Conservation (phyloP, 2,113 vertebrate species). For the Notarius quadriscutis region DNA sequence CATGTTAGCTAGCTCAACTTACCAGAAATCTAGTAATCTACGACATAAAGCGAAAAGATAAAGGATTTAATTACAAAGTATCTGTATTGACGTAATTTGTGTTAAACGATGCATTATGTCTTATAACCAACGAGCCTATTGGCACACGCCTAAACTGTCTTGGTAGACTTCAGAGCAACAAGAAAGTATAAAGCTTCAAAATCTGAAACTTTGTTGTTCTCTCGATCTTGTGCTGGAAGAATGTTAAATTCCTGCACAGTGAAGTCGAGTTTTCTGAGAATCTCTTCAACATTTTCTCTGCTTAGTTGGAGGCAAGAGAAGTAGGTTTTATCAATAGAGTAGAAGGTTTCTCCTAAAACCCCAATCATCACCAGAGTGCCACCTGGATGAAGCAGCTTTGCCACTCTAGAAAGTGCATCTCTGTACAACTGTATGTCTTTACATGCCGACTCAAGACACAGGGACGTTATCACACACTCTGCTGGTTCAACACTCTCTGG, state of each 20-base stretch:
- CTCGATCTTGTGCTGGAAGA: neutral
- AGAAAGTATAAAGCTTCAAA: constrained; percentile 39
- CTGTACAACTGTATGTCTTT: constrained; percentile 60
- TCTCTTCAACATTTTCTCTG: constrained; percentile 38
- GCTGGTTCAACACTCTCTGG: constrained; percentile 36
- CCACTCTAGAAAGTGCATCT: constrained; percentile 49
- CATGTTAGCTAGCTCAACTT: too few species aligned
- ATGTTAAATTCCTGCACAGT: constrained; percentile 44
- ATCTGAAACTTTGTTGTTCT: neutral
- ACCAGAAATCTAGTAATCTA: too few species aligned
- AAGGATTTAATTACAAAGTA: neutral
- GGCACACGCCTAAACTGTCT: neutral
- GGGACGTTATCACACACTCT: constrained; percentile 62
- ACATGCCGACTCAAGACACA: constrained; percentile 69
- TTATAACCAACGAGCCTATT: too few species aligned
- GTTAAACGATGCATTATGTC: neutral
- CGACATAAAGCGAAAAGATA: too few species aligned
- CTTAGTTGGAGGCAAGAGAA: constrained; percentile 66
- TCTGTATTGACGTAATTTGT: neutral
- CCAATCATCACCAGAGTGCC: constrained; percentile 66
- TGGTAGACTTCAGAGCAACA: constrained; percentile 38
- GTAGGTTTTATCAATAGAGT: constrained; percentile 54
- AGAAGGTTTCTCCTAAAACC: constrained; percentile 58
- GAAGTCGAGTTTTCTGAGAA: constrained; percentile 54
- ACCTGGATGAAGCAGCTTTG: constrained; percentile 60